Evolutionary conservation across 2,113 vertebrate genomes (phyloP).

Genomic region (Sterrhoptilus dennistouni): DNA sequence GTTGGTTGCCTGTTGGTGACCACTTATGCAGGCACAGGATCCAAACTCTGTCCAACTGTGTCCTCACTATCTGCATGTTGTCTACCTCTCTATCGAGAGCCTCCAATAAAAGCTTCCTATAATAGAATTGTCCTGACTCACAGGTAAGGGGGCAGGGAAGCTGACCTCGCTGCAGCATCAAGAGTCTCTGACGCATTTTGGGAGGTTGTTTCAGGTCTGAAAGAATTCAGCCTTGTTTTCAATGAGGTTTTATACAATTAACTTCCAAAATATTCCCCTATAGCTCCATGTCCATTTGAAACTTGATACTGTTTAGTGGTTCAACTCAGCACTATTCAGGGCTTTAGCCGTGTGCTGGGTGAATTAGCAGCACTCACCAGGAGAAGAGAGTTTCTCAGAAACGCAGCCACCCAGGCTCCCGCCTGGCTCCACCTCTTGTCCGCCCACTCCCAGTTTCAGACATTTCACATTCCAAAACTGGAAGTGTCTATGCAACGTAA

Average conservation of each 20-base stretch:
- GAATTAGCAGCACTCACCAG: constrained; percentile 23
- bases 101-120: constrained; percentile 62
- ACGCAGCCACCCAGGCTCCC: constrained; percentile 51
- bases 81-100: constrained; percentile 17
- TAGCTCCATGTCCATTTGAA: not conserved
- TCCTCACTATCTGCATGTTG: constrained; percentile 3
- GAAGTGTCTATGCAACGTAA: constrained; percentile 49
- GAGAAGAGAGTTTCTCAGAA: constrained; percentile 55
- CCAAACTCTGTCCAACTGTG: not conserved
- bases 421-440: constrained; percentile 58
- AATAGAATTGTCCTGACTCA: constrained; percentile 67
- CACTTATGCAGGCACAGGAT: not conserved
- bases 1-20: not conserved
- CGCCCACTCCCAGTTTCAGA: constrained; percentile 66
- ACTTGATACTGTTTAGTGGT: not conserved
- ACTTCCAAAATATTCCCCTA: constrained; percentile 45
- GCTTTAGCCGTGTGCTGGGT: not conserved
- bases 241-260: not conserved
- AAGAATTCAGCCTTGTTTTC: constrained; percentile 51
- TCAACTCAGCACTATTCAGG: not conserved
- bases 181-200: constrained; percentile 59
- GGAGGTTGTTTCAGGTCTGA: constrained; percentile 44
- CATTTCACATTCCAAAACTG: constrained; percentile 67
- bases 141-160: constrained; percentile 40
- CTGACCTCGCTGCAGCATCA: constrained; percentile 53